Evolutionary conservation across 37 sponge, comb jelly and placozoan genomes (phyloP).

Genomic region (Petrosia ficiformis): DNA sequence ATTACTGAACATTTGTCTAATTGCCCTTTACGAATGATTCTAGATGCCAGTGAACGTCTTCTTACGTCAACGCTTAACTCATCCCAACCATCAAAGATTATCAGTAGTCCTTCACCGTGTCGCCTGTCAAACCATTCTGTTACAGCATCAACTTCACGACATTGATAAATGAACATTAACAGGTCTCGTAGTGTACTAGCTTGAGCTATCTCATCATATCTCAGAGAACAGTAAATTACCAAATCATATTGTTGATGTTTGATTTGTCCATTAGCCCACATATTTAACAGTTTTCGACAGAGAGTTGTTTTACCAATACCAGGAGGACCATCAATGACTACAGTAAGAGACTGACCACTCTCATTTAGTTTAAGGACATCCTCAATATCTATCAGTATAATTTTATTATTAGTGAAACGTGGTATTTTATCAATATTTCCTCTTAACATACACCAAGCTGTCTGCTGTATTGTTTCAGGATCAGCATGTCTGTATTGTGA

Average conservation of each 20-base stretch:
- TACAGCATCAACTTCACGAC: neutral
- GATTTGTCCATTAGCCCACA: constrained; percentile 12
- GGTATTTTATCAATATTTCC: too few species aligned
- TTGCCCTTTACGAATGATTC: neutral
- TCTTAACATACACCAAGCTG: too few species aligned
- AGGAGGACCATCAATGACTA: constrained; percentile 20
- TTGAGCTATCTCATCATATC: neutral
- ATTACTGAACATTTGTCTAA: constrained; percentile 7
- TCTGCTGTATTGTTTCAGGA: too few species aligned
- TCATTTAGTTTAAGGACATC: neutral
- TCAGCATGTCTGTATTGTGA: too few species aligned
- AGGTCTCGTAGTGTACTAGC: constrained; percentile 3
- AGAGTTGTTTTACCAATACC: constrained; percentile 27
- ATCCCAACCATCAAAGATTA: constrained; percentile 30
- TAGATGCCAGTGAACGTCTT: neutral
- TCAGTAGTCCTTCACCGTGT: too few species aligned
- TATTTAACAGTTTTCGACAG: neutral
- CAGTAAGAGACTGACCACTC: neutral
- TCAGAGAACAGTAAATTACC: constrained; percentile 1
- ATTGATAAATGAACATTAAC: neutral
- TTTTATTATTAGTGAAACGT: too few species aligned
- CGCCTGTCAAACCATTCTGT: too few species aligned
- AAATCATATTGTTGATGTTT: constrained; percentile 4
- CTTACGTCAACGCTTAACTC: constrained; percentile 4
- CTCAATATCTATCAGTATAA: neutral